Percentiles rank a stretch among this genome's conserved stretches.
These are phyloP conservation scores for Meda fulgida DNA, from an alignment of 2,797 vertebrate species.

Conservation along the genomic window DNA sequence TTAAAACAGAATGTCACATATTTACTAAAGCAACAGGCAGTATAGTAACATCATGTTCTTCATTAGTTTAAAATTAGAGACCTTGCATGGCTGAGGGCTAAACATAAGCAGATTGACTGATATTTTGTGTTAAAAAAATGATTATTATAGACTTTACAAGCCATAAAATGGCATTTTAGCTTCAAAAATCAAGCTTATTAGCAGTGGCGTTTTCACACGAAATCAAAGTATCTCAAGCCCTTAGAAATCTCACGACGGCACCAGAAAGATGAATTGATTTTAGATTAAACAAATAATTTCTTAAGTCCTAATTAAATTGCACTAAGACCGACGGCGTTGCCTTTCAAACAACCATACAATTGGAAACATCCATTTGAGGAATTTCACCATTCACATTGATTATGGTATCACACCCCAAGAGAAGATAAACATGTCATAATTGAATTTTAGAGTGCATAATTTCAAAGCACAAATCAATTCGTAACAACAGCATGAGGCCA, in stretches of 20 bases:
- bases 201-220: not conserved
- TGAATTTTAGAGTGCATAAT: constrained; percentile 57
- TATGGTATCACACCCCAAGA: constrained; percentile 62
- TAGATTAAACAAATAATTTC: constrained; percentile 68
- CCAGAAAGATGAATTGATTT: constrained; percentile 69
- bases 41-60: not conserved
- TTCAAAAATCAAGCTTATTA: not conserved
- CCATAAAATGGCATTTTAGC: constrained; percentile 35
- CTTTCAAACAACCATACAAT: constrained; percentile 65
- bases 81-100: not conserved
- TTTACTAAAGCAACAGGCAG: not conserved
- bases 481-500: constrained; percentile 62
- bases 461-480: constrained; percentile 65
- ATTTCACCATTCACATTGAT: constrained; percentile 70
- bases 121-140: not conserved
- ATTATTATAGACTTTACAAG: constrained; percentile 8
- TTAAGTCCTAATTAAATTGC: constrained; percentile 55
- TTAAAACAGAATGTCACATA: not conserved
- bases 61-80: not conserved
- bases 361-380: constrained; percentile 65
- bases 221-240: constrained; percentile 1
- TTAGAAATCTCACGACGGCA: constrained; percentile 54
- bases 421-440: constrained; percentile 50
- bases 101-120: constrained; percentile 16
- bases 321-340: not conserved